Evolutionary conservation across 2,797 vertebrate genomes (phyloP).

Genomic region (Platyrinchus mystaceus): DNA sequence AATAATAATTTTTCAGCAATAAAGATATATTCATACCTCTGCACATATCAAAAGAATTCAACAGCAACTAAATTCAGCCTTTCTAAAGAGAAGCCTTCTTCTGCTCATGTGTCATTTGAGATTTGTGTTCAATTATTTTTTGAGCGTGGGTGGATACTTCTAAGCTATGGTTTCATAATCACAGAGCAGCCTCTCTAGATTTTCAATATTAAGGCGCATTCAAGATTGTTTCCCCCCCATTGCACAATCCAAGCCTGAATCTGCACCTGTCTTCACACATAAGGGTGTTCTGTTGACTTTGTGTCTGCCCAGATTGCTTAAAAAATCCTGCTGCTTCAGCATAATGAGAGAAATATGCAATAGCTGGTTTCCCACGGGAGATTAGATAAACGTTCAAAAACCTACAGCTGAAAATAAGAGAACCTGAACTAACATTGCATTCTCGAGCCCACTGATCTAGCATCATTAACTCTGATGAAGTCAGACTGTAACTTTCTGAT

Average conservation of each 20-base stretch:
- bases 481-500: not conserved
- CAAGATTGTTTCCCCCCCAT: not conserved
- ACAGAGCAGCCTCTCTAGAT: not conserved
- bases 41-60: not conserved
- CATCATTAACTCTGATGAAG: not conserved
- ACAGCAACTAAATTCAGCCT: not conserved
- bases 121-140: not conserved
- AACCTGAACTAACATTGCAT: not conserved
- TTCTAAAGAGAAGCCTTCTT: not conserved
- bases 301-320: not conserved
- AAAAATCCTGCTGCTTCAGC: not conserved
- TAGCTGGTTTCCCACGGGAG: not conserved
- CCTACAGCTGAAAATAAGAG: not conserved
- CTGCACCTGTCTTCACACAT: not conserved
- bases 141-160: not conserved
- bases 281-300: not conserved
- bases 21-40: not conserved
- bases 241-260: not conserved
- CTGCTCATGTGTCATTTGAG: not conserved
- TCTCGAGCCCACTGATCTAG: not conserved
- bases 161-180: not conserved
- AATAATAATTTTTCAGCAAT: not conserved
- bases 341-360: not conserved
- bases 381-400: not conserved
- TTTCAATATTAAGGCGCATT: not conserved